phyloP scores from a whole-genome alignment of 1,140 invertebrate genomes.

The Penaeus japonicus region DNA sequence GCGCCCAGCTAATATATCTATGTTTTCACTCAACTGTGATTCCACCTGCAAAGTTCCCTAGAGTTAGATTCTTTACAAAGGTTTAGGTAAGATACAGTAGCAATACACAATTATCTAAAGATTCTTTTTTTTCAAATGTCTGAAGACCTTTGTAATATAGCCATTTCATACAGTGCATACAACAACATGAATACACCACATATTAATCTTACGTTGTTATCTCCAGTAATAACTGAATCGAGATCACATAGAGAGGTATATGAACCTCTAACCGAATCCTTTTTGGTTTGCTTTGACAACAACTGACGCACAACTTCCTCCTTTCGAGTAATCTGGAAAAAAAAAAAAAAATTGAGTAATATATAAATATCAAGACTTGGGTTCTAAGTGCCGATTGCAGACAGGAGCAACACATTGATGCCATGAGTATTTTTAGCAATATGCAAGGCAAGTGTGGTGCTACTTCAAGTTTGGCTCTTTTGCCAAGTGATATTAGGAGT shows the following conservation, averaged over 20 bases:
- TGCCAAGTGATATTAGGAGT: no score
- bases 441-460: no score
- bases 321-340: slow-evolving; percentile 11
- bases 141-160: no score
- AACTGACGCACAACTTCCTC: slow-evolving; percentile 31
- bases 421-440: no score
- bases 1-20: slow-evolving; percentile 43
- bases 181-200: not conserved
- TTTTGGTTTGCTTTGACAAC: slow-evolving; percentile 13
- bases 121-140: not conserved
- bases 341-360: no score
- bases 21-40: slow-evolving; percentile 46
- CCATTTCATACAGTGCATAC: no score
- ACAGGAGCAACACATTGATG: no score
- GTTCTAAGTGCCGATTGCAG: no score
- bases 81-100: not conserved
- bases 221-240: slow-evolving; percentile 4
- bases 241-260: not conserved
- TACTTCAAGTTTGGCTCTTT: no score
- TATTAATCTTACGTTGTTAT: slow-evolving; percentile 21
- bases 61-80: not conserved
- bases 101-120: not conserved
- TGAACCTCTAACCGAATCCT: not conserved
- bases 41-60: slow-evolving; percentile 14
- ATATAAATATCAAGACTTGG: no score